Conservation (phyloP, 2,113 vertebrate genomes). For the Turnix velox region DNA sequence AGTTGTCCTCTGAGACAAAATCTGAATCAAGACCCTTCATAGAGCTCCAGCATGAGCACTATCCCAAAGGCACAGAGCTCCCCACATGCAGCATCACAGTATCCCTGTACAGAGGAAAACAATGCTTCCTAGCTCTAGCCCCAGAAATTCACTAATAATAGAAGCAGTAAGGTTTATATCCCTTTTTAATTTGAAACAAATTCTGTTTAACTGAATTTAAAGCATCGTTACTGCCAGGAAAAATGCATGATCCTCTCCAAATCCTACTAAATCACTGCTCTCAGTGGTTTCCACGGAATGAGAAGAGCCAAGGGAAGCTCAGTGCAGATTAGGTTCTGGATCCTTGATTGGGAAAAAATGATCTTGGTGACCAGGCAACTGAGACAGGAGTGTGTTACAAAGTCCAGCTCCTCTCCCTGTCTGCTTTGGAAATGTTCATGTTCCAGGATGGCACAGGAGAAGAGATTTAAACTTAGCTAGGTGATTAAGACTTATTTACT, state of each 20-base stretch:
- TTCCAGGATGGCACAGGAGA: not conserved
- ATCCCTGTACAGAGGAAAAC: not conserved
- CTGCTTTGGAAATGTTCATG: not conserved
- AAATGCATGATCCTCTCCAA: conserved; percentile 22
- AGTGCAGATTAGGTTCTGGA: not conserved
- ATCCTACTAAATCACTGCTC: conserved; percentile 22
- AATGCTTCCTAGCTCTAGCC: not conserved
- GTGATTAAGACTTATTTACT: not conserved
- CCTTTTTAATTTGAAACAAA: conserved; percentile 22
- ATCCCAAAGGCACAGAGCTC: not conserved
- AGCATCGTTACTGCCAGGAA: not conserved
- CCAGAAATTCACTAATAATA: not conserved
- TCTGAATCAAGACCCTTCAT: not conserved
- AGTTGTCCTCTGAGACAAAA: not conserved
- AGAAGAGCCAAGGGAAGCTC: not conserved
- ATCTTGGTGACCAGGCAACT: not conserved
- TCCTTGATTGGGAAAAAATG: not conserved
- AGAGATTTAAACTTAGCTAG: not conserved
- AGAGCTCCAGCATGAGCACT: not conserved
- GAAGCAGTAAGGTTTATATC: conserved; percentile 1
- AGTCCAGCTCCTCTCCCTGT: not conserved
- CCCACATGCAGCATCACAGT: rapidly evolving
- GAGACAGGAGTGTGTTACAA: not conserved
- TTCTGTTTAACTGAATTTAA: conserved; percentile 36
- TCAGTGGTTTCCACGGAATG: not conserved